phyloP scores from a whole-genome alignment of 2,797 vertebrate genomes.

The Lepilemur ruficaudatus region DNA sequence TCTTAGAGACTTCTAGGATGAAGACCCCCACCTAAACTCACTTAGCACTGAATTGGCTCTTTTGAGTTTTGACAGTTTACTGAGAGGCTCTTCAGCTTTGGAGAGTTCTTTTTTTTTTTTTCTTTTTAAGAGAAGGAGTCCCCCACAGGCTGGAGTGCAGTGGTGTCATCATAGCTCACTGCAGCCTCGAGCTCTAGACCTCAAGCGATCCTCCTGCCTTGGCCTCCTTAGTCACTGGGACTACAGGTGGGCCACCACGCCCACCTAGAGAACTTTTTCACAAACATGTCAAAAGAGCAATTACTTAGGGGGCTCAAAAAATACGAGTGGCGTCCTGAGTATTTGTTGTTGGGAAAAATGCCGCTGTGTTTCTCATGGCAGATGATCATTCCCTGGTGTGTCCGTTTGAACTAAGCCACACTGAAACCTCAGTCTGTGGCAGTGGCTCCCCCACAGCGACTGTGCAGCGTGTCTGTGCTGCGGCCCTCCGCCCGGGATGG shows the following conservation, averaged over 20 bases:
- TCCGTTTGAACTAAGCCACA: background rate
- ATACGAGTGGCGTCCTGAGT: background rate
- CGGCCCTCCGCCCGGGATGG: background rate
- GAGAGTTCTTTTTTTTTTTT: background rate
- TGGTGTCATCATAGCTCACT: background rate
- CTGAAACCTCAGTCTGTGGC: fast-evolving
- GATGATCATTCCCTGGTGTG: background rate
- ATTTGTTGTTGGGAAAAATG: background rate
- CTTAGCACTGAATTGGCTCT: background rate
- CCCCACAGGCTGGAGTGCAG: background rate
- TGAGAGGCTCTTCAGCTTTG: conserved; percentile 4
- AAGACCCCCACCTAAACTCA: background rate
- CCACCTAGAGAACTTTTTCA: background rate
- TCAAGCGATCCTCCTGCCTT: background rate
- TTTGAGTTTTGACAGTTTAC: conserved; percentile 21
- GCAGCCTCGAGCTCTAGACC: background rate
- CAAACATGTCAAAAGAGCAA: background rate
- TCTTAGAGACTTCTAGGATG: background rate
- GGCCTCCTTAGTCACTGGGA: background rate
- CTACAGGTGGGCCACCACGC: background rate
- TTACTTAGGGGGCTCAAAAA: background rate
- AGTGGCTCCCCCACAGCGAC: background rate
- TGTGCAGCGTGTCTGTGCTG: fast-evolving
- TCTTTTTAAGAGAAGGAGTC: background rate
- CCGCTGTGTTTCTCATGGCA: background rate